phyloP scores from a whole-genome alignment of 2,113 vertebrate genomes.

The Pteropus alecto region DNA sequence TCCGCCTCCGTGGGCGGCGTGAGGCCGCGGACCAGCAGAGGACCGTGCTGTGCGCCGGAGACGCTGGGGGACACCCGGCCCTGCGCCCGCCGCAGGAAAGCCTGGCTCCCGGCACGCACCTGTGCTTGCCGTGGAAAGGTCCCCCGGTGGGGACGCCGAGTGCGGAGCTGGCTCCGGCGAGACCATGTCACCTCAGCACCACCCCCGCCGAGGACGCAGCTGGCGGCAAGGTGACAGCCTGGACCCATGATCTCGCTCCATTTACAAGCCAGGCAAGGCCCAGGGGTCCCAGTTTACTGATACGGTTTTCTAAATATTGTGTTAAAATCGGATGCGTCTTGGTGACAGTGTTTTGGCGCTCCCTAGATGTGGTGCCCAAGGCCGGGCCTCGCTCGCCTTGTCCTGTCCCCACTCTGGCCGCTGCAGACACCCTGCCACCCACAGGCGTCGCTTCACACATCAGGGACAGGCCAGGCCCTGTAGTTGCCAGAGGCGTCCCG shows the following conservation, averaged over 20 bases:
- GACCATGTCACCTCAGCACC: not conserved
- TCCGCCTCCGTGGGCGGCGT: not conserved
- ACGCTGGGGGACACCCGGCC: not conserved
- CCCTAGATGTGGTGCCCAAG: not conserved
- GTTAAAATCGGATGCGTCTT: not conserved
- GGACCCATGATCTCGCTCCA: not conserved
- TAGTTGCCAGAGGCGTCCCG: not conserved
- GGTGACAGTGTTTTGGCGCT: accelerated
- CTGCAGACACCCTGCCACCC: not conserved
- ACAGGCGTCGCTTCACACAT: not conserved
- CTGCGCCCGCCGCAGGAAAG: not conserved
- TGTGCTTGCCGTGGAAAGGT: no score
- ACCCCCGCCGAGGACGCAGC: not conserved
- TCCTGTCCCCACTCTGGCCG: no score
- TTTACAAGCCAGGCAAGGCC: not conserved
- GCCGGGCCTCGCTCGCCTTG: no score
- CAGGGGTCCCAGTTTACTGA: not conserved
- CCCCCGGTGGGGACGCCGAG: not conserved
- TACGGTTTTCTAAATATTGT: no score
- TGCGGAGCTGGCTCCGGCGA: not conserved
- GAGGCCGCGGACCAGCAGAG: not conserved
- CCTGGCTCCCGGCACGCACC: no score
- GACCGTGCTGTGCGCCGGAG: not conserved
- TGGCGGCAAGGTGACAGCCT: no score
- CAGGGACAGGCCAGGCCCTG: no score